These are phyloP conservation scores for Tineola bisselliella DNA, from an alignment of 2,888 invertebrate species.

Conservation along the genomic window DNA sequence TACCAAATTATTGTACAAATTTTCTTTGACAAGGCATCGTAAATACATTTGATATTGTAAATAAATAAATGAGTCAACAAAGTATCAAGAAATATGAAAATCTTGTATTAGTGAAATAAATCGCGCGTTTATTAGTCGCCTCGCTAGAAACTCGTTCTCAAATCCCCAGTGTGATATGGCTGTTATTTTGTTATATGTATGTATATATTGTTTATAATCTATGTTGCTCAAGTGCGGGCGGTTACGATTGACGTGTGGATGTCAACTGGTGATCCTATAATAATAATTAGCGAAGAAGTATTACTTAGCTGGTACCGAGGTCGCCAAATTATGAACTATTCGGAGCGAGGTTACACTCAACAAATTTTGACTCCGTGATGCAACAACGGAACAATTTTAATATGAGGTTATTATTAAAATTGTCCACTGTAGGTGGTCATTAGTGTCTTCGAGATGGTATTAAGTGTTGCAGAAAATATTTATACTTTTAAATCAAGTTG, in stretches of 20 bases:
- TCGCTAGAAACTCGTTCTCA: no score
- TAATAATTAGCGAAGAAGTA: conserved; percentile 49
- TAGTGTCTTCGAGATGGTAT: neutral
- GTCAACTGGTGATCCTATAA: conserved; percentile 46
- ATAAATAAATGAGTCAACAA: no score
- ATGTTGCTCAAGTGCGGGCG: neutral
- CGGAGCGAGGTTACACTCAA: conserved; percentile 46
- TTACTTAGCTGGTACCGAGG: conserved; percentile 45
- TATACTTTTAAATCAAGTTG: neutral
- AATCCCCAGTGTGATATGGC: no score
- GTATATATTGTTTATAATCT: neutral
- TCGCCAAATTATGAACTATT: conserved; percentile 49
- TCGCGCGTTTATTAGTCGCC: no score
- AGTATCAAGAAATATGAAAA: no score
- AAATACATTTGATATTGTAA: no score
- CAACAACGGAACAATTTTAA: conserved; percentile 12
- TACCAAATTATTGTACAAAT: no score
- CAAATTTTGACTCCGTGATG: conserved; percentile 29
- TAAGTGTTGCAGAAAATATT: neutral
- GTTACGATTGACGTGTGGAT: conserved; percentile 35
- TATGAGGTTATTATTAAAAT: neutral
- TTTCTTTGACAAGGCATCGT: no score
- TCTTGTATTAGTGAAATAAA: no score
- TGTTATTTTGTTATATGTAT: no score
- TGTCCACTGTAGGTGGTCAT: conserved; percentile 8